Percentiles rank a stretch among this genome's conserved stretches.
phyloP scores from a whole-genome alignment of 2,888 invertebrate species.

The Phortica magna region DNA sequence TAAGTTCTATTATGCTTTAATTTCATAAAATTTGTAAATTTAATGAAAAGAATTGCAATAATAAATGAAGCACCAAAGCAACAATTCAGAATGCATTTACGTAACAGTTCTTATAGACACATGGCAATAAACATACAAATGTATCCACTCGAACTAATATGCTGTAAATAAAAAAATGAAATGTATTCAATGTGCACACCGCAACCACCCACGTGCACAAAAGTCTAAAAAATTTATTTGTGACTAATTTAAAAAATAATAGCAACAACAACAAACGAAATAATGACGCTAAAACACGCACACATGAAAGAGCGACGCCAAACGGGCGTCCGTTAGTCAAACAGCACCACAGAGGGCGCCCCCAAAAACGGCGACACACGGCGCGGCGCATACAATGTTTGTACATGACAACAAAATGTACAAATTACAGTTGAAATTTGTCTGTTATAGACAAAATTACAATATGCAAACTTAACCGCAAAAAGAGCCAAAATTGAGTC shows the following conservation, averaged over 20 bases:
- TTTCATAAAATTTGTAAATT: too few relatives aligned
- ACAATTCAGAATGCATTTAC: too few relatives aligned
- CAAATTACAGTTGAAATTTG: slow-evolving; percentile 35
- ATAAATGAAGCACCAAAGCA: too few relatives aligned
- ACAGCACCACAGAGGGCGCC: not conserved
- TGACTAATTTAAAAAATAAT: slow-evolving; percentile 3
- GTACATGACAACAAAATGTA: slow-evolving; percentile 19
- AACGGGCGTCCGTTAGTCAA: too few relatives aligned
- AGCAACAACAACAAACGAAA: not conserved
- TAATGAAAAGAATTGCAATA: too few relatives aligned
- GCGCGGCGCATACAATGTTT: not conserved
- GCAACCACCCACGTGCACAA: not conserved
- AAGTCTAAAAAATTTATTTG: slow-evolving; percentile 17
- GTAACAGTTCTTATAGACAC: too few relatives aligned
- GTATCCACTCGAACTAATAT: too few relatives aligned
- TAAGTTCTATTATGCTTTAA: too few relatives aligned
- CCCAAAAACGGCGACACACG: not conserved
- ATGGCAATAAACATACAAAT: too few relatives aligned
- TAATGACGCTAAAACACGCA: slow-evolving; percentile 28
- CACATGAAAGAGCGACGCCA: not conserved
- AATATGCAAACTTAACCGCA: slow-evolving; percentile 16
- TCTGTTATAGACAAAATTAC: slow-evolving; percentile 29
- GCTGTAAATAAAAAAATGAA: too few relatives aligned
- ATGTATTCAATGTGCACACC: too few relatives aligned
- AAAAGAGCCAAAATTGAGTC: not conserved